phyloP scores from a whole-genome alignment of 2,113 vertebrate species.

The Taurulus bubalis region DNA sequence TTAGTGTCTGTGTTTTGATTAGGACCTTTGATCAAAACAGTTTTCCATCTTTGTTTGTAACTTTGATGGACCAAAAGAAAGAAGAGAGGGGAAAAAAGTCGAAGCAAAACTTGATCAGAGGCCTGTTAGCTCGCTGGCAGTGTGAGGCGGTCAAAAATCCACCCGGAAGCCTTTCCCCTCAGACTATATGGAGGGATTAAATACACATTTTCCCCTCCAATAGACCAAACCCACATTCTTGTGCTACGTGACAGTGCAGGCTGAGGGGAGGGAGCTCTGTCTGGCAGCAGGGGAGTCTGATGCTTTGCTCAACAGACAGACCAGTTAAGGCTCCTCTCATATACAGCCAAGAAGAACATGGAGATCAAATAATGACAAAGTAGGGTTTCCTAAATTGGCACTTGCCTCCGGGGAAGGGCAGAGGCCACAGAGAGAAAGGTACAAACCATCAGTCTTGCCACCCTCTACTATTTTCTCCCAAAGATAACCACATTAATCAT shows the following conservation, averaged over 20 bases:
- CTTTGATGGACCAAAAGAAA: background rate
- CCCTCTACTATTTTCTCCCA: conserved; percentile 45
- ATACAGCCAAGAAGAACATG: conserved; percentile 42
- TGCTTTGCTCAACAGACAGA: conserved; percentile 51
- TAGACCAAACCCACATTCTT: conserved; percentile 63
- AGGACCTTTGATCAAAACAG: background rate
- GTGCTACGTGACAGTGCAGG: conserved; percentile 56
- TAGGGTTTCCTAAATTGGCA: conserved; percentile 52
- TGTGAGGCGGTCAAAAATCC: conserved; percentile 1
- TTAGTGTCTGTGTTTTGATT: background rate
- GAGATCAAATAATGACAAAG: conserved; percentile 63
- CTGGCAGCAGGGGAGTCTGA: conserved; percentile 24
- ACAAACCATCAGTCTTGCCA: conserved; percentile 40
- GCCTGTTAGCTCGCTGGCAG: background rate
- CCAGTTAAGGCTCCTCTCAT: conserved; percentile 19
- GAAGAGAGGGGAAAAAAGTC: background rate
- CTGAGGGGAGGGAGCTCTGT: conserved; percentile 35
- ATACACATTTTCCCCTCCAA: conserved; percentile 45
- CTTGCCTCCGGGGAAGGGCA: conserved; percentile 45
- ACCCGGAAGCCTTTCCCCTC: background rate
- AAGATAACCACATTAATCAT: conserved; percentile 61
- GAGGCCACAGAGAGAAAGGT: conserved; percentile 43
- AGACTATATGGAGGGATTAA: conserved; percentile 44
- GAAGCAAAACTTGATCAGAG: background rate
- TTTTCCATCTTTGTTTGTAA: background rate